Base-by-base conservation (phyloP, 2,888 invertebrate genomes). In the Nowickia ferox region DNA sequence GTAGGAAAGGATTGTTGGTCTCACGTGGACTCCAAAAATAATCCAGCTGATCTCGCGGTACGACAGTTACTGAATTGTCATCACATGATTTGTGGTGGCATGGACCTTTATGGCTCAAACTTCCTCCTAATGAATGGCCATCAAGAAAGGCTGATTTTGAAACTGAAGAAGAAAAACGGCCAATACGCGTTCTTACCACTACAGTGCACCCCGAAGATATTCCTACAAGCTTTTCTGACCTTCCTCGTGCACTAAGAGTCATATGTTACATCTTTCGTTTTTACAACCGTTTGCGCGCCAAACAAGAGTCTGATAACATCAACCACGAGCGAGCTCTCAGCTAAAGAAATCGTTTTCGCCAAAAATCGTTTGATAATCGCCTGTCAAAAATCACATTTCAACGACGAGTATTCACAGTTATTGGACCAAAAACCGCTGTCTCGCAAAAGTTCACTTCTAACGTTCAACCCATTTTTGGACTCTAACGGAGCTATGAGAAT, bases 1-100 rank as follows among this genome's bases (percentile, higher is more conserved):
- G 66, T 66, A 4, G 48, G 66, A 8, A 30, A 17, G 10, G 15
- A 66, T 48, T 30, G 9, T n/a, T 69, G 53, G 69, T 40, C 1
- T 17, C 69, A 53, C 48, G 51, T 68, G 11, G 38, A 68, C 8
- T 68, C 68, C 0, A 51, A 48, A 44, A 13, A 38, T 19, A 68
- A 68, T 5, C 68, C 68, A 3, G 46, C 17, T 15, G 42, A 61
- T 61, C 59, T n/a, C 59, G 59, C 9, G 59, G 59, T 48, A 9
- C 1, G 10, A 9, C 48, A 2, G 48, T n/a, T n/a, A n/a, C n/a
- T n/a, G n/a, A n/a, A n/a, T n/a, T n/a, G n/a, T n/a, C n/a, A n/a
- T n/a, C n/a, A n/a, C n/a, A n/a, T n/a, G n/a, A n/a, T n/a, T n/a
- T n/a, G n/a, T n/a, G n/a, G n/a, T n/a, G n/a, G n/a, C n/a, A n/a